Conservation (phyloP, 2,113 vertebrate species). For the Vimba vimba region DNA sequence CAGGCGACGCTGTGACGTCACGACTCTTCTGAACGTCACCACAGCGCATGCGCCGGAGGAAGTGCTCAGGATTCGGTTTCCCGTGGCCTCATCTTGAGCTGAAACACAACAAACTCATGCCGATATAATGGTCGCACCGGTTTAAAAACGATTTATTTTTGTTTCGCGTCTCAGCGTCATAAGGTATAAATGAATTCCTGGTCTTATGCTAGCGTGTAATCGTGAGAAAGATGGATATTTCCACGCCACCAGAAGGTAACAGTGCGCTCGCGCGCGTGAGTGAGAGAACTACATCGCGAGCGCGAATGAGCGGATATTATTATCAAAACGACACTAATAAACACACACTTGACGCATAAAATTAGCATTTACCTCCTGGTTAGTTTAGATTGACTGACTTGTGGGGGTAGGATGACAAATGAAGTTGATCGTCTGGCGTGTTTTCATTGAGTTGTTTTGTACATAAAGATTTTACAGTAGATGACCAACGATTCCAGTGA, state of each 20-base stretch:
- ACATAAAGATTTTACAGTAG: neutral
- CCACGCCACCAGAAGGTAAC: constrained; percentile 74
- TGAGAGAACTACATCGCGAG: neutral
- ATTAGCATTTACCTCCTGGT: neutral
- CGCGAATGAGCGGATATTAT: too few species aligned
- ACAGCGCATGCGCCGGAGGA: neutral
- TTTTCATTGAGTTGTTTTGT: neutral
- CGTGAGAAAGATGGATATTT: constrained; percentile 70
- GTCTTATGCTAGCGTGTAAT: neutral
- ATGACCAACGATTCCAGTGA: neutral
- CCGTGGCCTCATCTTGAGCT: constrained; percentile 1
- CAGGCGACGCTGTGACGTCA: neutral
- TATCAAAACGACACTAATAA: neutral
- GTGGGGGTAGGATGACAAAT: neutral
- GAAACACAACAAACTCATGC: neutral
- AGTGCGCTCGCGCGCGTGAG: neutral
- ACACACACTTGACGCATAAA: neutral
- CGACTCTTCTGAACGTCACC: neutral
- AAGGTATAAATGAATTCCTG: neutral
- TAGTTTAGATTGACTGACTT: neutral
- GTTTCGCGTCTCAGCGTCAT: neutral
- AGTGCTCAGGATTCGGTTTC: constrained; percentile 35
- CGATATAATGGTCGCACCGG: neutral
- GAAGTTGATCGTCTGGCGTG: neutral
- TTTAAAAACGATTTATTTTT: neutral